These are phyloP conservation scores for Nymphalis io DNA, from an alignment of 1,140 invertebrate genomes.

Conservation along the genomic window DNA sequence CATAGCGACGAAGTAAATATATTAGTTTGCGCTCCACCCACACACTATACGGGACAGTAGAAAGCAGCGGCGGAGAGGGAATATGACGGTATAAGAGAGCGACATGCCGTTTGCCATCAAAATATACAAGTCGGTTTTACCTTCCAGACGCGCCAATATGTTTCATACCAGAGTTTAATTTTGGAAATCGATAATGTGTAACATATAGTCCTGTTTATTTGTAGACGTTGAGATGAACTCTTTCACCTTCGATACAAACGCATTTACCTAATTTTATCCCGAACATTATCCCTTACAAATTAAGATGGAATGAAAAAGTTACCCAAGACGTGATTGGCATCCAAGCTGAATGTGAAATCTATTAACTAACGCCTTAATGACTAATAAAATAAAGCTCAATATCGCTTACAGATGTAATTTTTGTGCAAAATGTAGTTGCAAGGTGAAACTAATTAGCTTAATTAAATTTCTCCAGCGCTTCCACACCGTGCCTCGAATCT, in stretches of 20 bases:
- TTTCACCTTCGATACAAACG: conserved; percentile 21
- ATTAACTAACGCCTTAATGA: conserved; percentile 6
- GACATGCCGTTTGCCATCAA: no score
- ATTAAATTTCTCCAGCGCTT: conserved; percentile 29
- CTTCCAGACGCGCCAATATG: no score
- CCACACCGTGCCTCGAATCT: conserved; percentile 25
- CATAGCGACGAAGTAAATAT: no score
- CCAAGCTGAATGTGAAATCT: not conserved
- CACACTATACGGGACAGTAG: no score
- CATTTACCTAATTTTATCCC: conserved; percentile 24
- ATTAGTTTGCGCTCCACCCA: no score
- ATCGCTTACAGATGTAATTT: conserved; percentile 12
- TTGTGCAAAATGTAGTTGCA: conserved; percentile 29
- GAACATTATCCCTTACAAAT: conserved; percentile 34
- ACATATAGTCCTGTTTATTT: not conserved
- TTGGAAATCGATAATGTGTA: not conserved
- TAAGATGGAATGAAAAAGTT: conserved; percentile 33
- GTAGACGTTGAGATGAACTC: not conserved
- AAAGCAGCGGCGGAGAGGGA: no score
- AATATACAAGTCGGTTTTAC: no score
- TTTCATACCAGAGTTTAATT: no score
- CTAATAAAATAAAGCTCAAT: not conserved
- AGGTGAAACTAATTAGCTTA: conserved; percentile 28
- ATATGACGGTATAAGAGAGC: no score
- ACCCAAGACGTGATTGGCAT: conserved; percentile 29